Conservation (phyloP, 2,888 invertebrate genomes). For the Helleia helle region DNA sequence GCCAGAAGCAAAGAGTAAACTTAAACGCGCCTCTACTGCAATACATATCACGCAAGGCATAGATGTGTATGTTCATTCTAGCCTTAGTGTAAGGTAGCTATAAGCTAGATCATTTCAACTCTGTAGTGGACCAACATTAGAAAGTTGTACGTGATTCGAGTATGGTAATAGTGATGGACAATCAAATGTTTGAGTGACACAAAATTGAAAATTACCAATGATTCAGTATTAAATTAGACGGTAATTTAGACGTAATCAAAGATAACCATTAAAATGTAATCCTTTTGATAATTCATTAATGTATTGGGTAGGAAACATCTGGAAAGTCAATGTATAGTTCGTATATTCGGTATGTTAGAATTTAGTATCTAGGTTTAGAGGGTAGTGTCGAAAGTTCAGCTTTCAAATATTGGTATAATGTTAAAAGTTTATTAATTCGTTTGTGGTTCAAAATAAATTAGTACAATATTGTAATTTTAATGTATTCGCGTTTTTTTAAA, state of each 20-base stretch:
- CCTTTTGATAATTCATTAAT: neutral
- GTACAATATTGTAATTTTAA: constrained; percentile 38
- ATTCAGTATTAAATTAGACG: constrained; percentile 4
- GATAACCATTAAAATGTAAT: neutral
- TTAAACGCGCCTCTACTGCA: constrained; percentile 66
- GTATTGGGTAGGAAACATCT: constrained; percentile 1
- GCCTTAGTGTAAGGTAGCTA: constrained; percentile 50
- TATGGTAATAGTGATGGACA: constrained; percentile 33
- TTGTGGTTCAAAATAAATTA: constrained; percentile 46
- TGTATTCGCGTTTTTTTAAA: constrained; percentile 36
- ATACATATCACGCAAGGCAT: constrained; percentile 73
- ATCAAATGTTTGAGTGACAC: neutral
- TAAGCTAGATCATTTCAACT: constrained; percentile 69
- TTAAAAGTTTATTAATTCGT: constrained; percentile 53
- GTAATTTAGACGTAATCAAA: neutral
- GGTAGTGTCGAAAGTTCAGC: constrained; percentile 62
- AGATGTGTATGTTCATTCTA: constrained; percentile 63
- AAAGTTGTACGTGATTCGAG: constrained; percentile 63
- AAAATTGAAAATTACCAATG: neutral
- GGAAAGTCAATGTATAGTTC: constrained; percentile 11
- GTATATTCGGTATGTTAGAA: constrained; percentile 47
- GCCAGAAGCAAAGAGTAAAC: constrained; percentile 24
- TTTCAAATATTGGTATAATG: constrained; percentile 69
- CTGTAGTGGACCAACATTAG: constrained; percentile 74
- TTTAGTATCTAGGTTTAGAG: constrained; percentile 50